phyloP scores from a whole-genome alignment of 2,113 vertebrate species.

The Castor canadensis region DNA sequence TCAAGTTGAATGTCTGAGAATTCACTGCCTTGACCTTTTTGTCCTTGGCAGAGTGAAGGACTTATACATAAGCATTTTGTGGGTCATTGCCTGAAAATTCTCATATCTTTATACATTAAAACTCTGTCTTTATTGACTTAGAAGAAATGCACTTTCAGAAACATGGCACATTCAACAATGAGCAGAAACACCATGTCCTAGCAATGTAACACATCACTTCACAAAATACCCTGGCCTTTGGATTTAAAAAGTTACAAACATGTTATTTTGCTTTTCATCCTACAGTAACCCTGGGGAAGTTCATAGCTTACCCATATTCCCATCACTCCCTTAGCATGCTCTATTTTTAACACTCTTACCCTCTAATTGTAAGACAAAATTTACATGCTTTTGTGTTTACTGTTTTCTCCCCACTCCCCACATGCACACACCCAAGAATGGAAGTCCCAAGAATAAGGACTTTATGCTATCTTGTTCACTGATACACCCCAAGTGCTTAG shows the following conservation, averaged over 20 bases:
- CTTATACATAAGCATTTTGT: background rate
- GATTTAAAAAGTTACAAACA: background rate
- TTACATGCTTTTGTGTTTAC: too few species aligned
- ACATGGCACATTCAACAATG: background rate
- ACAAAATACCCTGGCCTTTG: background rate
- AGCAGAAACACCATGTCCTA: background rate
- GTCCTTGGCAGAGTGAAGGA: background rate
- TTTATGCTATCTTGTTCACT: background rate
- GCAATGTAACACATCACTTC: background rate
- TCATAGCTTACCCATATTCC: background rate
- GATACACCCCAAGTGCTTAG: background rate
- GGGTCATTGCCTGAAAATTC: background rate
- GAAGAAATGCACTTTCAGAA: background rate
- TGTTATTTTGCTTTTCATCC: background rate
- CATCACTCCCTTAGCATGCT: background rate
- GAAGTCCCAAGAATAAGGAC: background rate
- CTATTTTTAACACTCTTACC: background rate
- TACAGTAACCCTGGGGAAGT: background rate
- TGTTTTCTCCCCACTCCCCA: background rate
- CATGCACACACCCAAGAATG: background rate
- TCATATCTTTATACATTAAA: background rate
- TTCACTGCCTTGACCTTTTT: background rate
- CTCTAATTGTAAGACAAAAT: background rate
- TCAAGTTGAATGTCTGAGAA: background rate
- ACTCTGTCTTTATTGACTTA: background rate